These are phyloP conservation scores for Tetramorium alpestre DNA, from an alignment of 1,140 invertebrate species.

Conservation along the genomic window DNA sequence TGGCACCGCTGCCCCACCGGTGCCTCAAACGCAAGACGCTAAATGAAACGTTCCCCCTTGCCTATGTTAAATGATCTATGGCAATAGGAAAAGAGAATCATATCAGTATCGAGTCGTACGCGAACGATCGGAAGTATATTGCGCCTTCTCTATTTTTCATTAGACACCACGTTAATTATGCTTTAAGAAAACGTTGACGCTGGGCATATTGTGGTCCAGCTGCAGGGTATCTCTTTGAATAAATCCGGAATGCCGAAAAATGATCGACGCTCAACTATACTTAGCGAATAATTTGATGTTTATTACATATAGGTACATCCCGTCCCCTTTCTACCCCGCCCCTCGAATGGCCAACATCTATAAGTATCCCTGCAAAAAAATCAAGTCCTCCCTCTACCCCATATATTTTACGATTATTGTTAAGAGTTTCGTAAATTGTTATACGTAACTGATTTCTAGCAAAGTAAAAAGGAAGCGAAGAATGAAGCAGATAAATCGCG, in stretches of 20 bases:
- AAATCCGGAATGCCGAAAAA: conserved; percentile 63
- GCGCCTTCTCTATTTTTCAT: conserved; percentile 74
- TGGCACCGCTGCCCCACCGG: neutral
- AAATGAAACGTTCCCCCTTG: conserved; percentile 65
- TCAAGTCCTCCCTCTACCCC: conserved; percentile 56
- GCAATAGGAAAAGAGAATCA: conserved; percentile 78
- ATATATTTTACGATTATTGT: conserved; percentile 65
- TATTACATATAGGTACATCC: conserved; percentile 52
- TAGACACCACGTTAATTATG: conserved; percentile 72
- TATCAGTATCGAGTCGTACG: conserved; percentile 82
- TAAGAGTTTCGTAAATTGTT: conserved; percentile 70
- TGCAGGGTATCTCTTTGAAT: conserved; percentile 69
- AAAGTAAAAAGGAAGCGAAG: conserved; percentile 33
- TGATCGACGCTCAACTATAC: conserved; percentile 75
- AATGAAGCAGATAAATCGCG: neutral
- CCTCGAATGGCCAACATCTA: conserved; percentile 65
- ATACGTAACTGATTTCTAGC: conserved; percentile 66
- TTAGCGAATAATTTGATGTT: conserved; percentile 72
- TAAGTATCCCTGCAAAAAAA: conserved; percentile 57
- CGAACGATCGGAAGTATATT: conserved; percentile 73
- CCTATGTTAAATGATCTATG: conserved; percentile 58
- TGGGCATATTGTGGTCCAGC: conserved; percentile 56
- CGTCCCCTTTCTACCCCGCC: neutral
- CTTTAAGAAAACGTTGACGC: conserved; percentile 64
- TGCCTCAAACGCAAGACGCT: conserved; percentile 46